These are phyloP conservation scores for Hassar affinis DNA, from an alignment of 2,113 vertebrate species.

Conservation along the genomic window DNA sequence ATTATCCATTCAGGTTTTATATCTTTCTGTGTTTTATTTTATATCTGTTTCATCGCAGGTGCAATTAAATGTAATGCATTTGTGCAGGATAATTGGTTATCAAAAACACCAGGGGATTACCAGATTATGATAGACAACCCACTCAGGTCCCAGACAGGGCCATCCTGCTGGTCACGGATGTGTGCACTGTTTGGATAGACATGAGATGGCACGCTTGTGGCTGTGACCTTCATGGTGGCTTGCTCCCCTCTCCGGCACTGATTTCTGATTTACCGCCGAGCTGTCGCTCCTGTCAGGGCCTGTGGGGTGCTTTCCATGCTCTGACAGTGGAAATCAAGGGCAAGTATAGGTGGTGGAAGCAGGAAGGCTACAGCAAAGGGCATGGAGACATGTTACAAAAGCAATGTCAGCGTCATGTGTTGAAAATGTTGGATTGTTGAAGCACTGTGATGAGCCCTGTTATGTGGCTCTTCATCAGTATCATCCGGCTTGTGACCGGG, in stretches of 20 bases:
- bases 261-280: conserved; percentile 99
- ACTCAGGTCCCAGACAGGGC: conserved; percentile 44
- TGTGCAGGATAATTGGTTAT: conserved; percentile 42
- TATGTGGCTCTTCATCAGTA: not conserved
- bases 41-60: conserved; percentile 43
- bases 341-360: conserved; percentile 70
- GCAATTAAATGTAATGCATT: conserved; percentile 45
- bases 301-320: conserved; percentile 99
- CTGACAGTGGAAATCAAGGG: conserved; percentile 99
- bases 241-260: conserved; percentile 97
- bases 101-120: conserved; percentile 35
- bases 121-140: conserved; percentile 46
- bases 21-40: conserved; percentile 4
- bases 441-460: not conserved
- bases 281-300: conserved; percentile 99
- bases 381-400: conserved; percentile 31
- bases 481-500: not conserved
- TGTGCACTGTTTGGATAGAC: conserved; percentile 95
- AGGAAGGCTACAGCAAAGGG: conserved; percentile 31
- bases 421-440: not conserved
- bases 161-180: conserved; percentile 51
- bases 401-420: conserved; percentile 6
- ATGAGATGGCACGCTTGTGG: conserved; percentile 91
- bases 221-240: conserved; percentile 99
- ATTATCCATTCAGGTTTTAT: conserved; percentile 13